Base-by-base conservation (phyloP, 1,140 invertebrate genomes). In the Triops cancriformis region DNA sequence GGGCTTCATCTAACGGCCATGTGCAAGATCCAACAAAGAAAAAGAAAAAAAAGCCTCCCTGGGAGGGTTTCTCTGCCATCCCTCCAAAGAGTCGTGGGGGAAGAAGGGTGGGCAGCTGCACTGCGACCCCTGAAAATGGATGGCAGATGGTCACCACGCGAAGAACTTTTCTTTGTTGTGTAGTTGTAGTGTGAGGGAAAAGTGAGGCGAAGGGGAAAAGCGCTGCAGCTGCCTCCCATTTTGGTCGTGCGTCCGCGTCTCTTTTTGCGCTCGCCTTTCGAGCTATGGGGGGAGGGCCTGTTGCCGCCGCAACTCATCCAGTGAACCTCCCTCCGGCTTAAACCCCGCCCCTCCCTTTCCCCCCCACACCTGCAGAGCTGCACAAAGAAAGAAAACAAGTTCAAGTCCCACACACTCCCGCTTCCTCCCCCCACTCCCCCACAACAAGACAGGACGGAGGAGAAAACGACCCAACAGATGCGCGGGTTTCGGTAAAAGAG, bases 331-430 rank as follows among this genome's bases (percentile, higher is more conserved):
- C 7, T 37, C 31, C 31, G 31, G 7, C 7, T 37, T n/a, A 45
- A 64, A 23, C 9, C 51, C 51, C 51, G 10, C 10, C 51, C 51
- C 51, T 64, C 14, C 6, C 9, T 6, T 18, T 64, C 14, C 18
- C 45, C 45, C 51, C 51, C 51, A 64, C 51, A 64, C 51, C 51
- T 64, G 51, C 51, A 64, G 45, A 64, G 45, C 45, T n/a, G 51
- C 18, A 23, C 51, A 64, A 64, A 18, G 23, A 64, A 64, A 23
- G 51, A 23, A 64, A 64, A 64, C 14, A 64, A 37, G 31, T 37
- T 37, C 51, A 64, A 64, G 3, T 64, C 23, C 51, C 14, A 64
- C 51, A 37, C 31, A 37, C 31, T 37, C 31, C 31, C 23, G 0
- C 18, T n/a, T 3, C 1, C 51, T 64, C n/a, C 51, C 51, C 9